These are phyloP conservation scores for Dryocosmus kuriphilus DNA, from an alignment of 2,888 invertebrate genomes.

Conservation along the genomic window DNA sequence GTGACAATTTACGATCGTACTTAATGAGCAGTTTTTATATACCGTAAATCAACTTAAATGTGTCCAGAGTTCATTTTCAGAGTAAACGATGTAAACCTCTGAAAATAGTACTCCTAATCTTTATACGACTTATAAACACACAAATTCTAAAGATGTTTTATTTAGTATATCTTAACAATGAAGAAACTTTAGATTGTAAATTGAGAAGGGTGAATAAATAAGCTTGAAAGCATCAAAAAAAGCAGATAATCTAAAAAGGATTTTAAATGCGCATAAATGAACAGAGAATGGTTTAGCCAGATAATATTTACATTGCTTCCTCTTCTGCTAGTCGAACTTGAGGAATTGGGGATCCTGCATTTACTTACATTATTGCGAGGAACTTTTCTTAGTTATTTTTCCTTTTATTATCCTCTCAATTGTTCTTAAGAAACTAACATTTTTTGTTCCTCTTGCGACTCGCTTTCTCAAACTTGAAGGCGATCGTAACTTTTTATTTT, in stretches of 20 bases:
- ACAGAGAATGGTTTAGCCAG: too few relatives aligned
- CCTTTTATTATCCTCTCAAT: neutral
- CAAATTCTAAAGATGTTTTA: neutral
- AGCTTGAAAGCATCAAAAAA: neutral
- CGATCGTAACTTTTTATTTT: slow-evolving; percentile 53
- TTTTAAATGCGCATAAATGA: neutral
- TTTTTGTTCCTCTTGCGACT: neutral
- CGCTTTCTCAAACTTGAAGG: slow-evolving; percentile 47
- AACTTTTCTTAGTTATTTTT: neutral
- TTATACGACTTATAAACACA: neutral
- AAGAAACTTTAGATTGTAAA: too few relatives aligned
- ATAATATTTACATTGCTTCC: neutral
- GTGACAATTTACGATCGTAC: slow-evolving; percentile 44
- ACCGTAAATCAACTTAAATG: slow-evolving; percentile 44
- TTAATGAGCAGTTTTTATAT: slow-evolving; percentile 51
- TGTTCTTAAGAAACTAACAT: neutral
- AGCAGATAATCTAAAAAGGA: neutral
- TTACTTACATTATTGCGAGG: neutral
- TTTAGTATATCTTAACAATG: neutral
- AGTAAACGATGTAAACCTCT: neutral
- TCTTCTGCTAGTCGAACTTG: neutral
- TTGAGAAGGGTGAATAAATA: neutral
- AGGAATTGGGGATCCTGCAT: neutral
- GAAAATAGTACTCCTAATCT: neutral
- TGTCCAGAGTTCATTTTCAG: slow-evolving; percentile 46